These are phyloP conservation scores for Phoxinus phoxinus DNA, from an alignment of 2,113 vertebrate species.

Conservation along the genomic window DNA sequence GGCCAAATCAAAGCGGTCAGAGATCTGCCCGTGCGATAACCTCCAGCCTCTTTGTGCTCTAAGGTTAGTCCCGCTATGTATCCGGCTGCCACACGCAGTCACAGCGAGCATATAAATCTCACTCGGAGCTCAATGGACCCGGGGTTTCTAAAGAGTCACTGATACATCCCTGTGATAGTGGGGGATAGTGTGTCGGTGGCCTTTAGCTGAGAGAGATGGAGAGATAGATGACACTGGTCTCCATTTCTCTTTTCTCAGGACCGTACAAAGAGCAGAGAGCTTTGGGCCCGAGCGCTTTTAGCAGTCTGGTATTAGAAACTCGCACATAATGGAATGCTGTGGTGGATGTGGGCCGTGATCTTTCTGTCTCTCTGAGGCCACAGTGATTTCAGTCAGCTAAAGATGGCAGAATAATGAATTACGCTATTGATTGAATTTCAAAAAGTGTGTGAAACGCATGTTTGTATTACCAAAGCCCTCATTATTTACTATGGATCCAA, in stretches of 20 bases:
- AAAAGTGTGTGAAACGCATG: background rate
- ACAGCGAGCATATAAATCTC: conserved; percentile 48
- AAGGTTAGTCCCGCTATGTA: conserved; percentile 55
- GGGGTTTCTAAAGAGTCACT: conserved; percentile 37
- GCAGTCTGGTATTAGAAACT: conserved; percentile 19
- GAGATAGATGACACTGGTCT: conserved; percentile 19
- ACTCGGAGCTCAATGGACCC: conserved; percentile 35
- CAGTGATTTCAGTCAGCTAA: background rate
- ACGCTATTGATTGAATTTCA: background rate
- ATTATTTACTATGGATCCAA: background rate
- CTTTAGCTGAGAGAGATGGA: conserved; percentile 54
- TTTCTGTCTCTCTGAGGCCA: background rate
- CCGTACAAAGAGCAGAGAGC: conserved; percentile 24
- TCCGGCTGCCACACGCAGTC: conserved; percentile 35
- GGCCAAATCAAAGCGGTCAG: conserved; percentile 48
- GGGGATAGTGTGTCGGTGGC: conserved; percentile 43
- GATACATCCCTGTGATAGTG: conserved; percentile 49
- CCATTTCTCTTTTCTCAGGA: conserved; percentile 8
- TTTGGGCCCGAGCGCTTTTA: conserved; percentile 13
- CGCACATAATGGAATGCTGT: background rate
- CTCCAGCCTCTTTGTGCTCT: conserved; percentile 50
- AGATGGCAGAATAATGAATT: background rate
- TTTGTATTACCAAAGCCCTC: background rate
- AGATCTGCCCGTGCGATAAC: conserved; percentile 54
- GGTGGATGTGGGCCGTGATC: background rate